A percentile compares a stretch with the other conserved stretches of the same genome.
Evolutionary conservation across 2,888 invertebrate genomes (phyloP).

Genomic region (Halictus ligatus): DNA sequence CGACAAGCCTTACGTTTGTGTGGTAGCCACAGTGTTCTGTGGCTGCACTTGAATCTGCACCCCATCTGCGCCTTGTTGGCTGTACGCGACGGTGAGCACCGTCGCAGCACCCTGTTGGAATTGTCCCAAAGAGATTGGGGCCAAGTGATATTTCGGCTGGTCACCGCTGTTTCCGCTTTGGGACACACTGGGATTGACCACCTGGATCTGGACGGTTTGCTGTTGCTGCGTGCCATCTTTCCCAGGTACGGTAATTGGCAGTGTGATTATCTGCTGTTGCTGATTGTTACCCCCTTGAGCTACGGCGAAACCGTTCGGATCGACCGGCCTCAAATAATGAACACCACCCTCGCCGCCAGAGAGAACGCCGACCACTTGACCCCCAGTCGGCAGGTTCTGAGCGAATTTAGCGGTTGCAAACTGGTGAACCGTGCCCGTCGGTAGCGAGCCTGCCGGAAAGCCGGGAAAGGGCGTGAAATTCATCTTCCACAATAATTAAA

Average conservation of each 20-base stretch:
- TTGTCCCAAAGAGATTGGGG: conserved; percentile 90
- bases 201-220: conserved; percentile 92
- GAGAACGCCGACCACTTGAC: conserved; percentile 90
- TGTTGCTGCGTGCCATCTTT: conserved; percentile 90
- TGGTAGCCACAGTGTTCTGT: conserved; percentile 83
- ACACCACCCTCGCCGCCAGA: conserved; percentile 90
- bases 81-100: conserved; percentile 91
- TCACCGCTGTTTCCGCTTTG: conserved; percentile 85
- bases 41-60: conserved; percentile 83
- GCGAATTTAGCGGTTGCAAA: conserved; percentile 89
- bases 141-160: conserved; percentile 90
- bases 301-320: conserved; percentile 85
- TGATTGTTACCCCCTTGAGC: conserved; percentile 84
- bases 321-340: conserved; percentile 90
- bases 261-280: conserved; percentile 89
- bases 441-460: conserved; percentile 87
- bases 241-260: conserved; percentile 92
- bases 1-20: conserved; percentile 80
- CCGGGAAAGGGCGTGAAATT: conserved; percentile 91
- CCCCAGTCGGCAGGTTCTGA: conserved; percentile 89
- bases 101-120: conserved; percentile 90
- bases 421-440: conserved; percentile 87
- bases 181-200: conserved; percentile 87
- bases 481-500: conserved; percentile 85
- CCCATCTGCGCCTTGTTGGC: conserved; percentile 86